Evolutionary conservation across 92 coral and sea anemone genomes (phyloP).

Genomic region (Muricea muricata): DNA sequence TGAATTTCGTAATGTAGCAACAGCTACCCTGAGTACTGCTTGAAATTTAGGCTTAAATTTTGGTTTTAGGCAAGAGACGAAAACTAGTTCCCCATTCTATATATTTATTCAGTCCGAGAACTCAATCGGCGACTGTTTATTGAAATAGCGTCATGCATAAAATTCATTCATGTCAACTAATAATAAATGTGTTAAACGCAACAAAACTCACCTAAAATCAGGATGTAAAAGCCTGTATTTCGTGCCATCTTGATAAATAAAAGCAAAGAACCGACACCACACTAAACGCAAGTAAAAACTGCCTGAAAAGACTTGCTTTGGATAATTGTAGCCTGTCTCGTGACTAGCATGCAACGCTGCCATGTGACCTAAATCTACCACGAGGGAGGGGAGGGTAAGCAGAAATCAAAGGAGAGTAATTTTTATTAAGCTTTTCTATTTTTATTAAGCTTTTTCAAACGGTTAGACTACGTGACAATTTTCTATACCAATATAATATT

Average conservation of each 20-base stretch:
- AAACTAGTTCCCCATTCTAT: no score
- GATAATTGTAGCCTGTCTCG: no score
- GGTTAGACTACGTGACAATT: no score
- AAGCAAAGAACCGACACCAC: neutral
- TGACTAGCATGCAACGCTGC: no score
- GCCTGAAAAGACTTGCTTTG: neutral
- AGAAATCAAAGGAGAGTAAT: no score
- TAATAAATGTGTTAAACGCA: neutral
- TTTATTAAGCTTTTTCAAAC: no score
- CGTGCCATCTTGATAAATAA: conserved; percentile 1
- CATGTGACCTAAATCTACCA: neutral
- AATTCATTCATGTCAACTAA: neutral
- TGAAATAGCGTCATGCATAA: neutral
- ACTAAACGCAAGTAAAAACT: neutral
- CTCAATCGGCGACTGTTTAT: neutral
- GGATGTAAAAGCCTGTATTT: neutral
- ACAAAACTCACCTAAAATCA: neutral
- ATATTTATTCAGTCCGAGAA: no score
- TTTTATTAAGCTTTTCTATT: neutral
- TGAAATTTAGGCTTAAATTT: no score
- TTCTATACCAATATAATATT: no score
- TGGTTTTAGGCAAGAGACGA: no score
- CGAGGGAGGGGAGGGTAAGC: neutral
- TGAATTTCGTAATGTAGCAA: no score
- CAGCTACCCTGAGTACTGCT: no score